These are phyloP conservation scores for Sparus aurata DNA, from an alignment of 2,797 vertebrate genomes.

Conservation along the genomic window DNA sequence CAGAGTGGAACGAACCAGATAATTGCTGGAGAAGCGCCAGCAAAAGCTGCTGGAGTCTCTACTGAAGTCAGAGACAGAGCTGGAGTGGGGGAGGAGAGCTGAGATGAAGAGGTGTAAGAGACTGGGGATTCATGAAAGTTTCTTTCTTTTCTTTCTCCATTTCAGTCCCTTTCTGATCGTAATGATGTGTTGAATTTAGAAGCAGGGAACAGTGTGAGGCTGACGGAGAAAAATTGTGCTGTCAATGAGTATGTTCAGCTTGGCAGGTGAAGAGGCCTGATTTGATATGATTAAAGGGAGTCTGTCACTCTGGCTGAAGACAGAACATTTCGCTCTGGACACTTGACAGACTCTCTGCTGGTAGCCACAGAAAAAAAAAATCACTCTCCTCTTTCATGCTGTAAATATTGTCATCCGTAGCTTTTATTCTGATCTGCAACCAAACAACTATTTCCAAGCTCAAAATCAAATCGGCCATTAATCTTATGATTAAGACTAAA, in stretches of 20 bases:
- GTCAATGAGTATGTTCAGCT: conserved; percentile 65
- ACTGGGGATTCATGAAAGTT: conserved; percentile 48
- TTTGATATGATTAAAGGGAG: conserved; percentile 65
- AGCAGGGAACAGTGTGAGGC: conserved; percentile 37
- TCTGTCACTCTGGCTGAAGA: conserved; percentile 62
- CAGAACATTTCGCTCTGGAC: conserved; percentile 58
- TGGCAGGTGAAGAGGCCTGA: conserved; percentile 68
- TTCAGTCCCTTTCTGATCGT: conserved; percentile 50
- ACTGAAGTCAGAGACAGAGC: conserved; percentile 66
- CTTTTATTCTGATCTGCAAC: conserved; percentile 26
- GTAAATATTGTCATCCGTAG: conserved; percentile 49
- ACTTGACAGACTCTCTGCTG: conserved; percentile 48
- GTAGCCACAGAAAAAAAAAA: conserved; percentile 27
- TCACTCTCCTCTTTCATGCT: conserved; percentile 25
- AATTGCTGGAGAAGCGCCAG: conserved; percentile 79
- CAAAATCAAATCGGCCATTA: conserved; percentile 19
- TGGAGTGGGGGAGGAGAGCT: conserved; percentile 59
- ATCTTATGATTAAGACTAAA: conserved; percentile 17
- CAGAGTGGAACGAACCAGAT: conserved; percentile 81
- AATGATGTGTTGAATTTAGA: conserved; percentile 55
- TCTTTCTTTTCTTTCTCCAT: conserved; percentile 41
- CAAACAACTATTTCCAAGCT: conserved; percentile 23
- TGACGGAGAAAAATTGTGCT: conserved; percentile 54
- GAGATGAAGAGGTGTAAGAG: conserved; percentile 50
- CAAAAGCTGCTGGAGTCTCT: conserved; percentile 64